A percentile compares a stretch with the other conserved stretches of the same genome.
These are phyloP conservation scores for Pseudochirops cupreus DNA, from an alignment of 2,797 vertebrate species.

Conservation along the genomic window DNA sequence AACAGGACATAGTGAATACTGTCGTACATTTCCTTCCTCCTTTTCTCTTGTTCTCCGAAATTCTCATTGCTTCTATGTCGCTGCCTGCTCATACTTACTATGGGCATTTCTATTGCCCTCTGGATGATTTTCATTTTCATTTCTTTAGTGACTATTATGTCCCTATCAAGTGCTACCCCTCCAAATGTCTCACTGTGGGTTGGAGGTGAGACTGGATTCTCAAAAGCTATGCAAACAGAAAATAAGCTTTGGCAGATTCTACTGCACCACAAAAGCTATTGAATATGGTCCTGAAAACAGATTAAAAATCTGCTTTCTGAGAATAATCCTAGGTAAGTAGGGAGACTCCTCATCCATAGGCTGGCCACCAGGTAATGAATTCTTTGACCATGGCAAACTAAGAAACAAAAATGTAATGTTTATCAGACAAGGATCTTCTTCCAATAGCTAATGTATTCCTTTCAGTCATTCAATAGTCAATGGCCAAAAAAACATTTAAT, in stretches of 20 bases:
- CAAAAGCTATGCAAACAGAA: background rate
- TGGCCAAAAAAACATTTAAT: background rate
- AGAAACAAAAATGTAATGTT: background rate
- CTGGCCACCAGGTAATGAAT: background rate
- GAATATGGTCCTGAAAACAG: background rate
- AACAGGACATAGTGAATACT: background rate
- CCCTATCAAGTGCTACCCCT: background rate
- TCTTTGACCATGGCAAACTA: background rate
- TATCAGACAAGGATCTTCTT: background rate
- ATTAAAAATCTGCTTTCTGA: background rate
- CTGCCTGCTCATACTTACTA: background rate
- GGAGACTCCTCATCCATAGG: background rate
- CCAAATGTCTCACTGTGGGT: background rate
- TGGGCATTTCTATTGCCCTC: background rate
- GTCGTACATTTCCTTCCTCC: background rate
- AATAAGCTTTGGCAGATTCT: background rate
- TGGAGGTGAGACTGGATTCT: background rate
- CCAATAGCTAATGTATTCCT: constrained; percentile 12
- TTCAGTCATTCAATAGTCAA: background rate
- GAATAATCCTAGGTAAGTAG: background rate
- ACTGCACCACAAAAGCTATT: background rate
- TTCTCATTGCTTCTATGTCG: background rate
- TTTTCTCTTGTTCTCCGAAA: background rate
- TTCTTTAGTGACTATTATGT: background rate
- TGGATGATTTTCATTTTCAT: background rate